Evolutionary conservation across 2,888 invertebrate species (phyloP), one percentile per base, ranked within the genome.

Genomic region (Epirrita christyi): DNA sequence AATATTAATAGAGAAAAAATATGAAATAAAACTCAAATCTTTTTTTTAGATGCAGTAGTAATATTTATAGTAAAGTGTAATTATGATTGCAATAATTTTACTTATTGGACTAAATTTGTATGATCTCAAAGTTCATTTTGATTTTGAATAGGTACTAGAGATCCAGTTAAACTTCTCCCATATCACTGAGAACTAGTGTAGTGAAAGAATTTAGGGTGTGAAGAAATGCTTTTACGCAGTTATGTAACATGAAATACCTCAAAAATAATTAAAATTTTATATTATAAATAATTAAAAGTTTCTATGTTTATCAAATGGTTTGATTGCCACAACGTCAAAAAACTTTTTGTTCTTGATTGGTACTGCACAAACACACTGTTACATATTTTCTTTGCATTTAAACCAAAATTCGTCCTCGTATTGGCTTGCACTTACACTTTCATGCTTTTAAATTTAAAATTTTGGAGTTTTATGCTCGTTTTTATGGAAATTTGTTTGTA

Each of bases 361-460:
- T 84, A 68, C 76, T 84, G 88, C 88, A 89, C 87, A 86, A 80
- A 80, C 76, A 73, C 55, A 62, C 76, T 71, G 74, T 71, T 72
- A 66, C 75, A 68, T 75, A 68, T 64, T 60, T 69, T 72, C 78
- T 76, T 71, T 76, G 79, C 73, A 81, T 81, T 77, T 69, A 67
- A 68, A 36, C 28, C 43, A 36, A 65, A 67, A 70, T 75, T 72
- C 68, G 75, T 71, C 79, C 81, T 78, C 70, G 80, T 83, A 88
- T 88, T 88, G 88, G 89, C 88, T 89, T 90, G 90, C 89, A 88
- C 90, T 86, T 66, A 85, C 87, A 85, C 82, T 73, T 73, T 81
- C 79, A 76, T 86, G 88, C 88, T 90, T 88, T 58, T 53, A 47
- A 55, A 64, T 56, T 63, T 63, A 60, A 63, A 68, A 67, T 70